Base-by-base conservation (phyloP, 1,140 invertebrate species). In the Contarinia nasturtii region DNA sequence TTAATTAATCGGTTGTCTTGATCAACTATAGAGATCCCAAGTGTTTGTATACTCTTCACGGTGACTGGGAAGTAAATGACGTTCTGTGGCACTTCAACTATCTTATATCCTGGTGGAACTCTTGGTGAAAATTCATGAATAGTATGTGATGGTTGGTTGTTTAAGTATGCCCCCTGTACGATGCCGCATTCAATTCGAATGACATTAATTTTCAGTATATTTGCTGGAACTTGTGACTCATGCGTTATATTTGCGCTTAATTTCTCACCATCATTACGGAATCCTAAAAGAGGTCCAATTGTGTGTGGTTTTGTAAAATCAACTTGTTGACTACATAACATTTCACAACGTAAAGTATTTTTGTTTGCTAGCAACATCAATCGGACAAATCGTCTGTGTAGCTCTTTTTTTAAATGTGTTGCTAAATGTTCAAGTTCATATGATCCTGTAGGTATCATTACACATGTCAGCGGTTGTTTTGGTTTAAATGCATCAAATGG, bases 1-100 rank as follows among this genome's bases (percentile, higher is more conserved):
- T 57, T 53, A 19, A 53, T 47, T 12, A 54, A 34, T 21, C 50
- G 22, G 17, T 51, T 53, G 48, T 55, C 52, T 54, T 56, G 54
- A 52, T 58, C 50, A 20, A 52, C 43, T 22, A 60, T 42, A 40
- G 45, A 46, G 18, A 56, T n/a, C n/a, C 47, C 38, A 19, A 58
- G 44, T 45, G 53, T 15, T 44, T 48, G 46, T 47, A 58, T 55
- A 41, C 20, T 37, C 7, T 45, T 50, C 2, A 49, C 49, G 41
- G 50, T 58, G n/a, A 62, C 49, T 47, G 50, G 57, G 48, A 59
- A 49, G 53, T 61, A 63, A 50, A 61, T 63, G 34, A 60, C 52
- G 19, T 56, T 53, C 5, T 14, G 17, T 14, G 55, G 54, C 21
- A 41, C 49, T 55, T 61, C 55, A n/a, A 53, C 45, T 22, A 58